Percentiles rank a stretch among this genome's conserved stretches.
These are phyloP conservation scores for Lagodon rhomboides DNA, from an alignment of 2,797 vertebrate species.

Conservation along the genomic window DNA sequence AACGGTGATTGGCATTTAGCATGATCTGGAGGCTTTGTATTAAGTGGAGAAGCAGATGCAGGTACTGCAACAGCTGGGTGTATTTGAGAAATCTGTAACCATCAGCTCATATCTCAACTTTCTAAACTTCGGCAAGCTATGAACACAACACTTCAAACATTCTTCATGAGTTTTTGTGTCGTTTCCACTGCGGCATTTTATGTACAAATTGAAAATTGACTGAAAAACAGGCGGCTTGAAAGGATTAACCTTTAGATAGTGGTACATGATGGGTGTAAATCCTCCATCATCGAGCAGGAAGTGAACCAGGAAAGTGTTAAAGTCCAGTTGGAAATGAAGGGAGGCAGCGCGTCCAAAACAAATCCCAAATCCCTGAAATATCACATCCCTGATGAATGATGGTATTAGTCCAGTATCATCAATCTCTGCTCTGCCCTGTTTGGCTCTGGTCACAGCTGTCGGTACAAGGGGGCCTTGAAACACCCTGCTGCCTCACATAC, in stretches of 20 bases:
- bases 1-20: conserved; percentile 19
- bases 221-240: not conserved
- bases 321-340: conserved; percentile 57
- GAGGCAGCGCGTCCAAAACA: conserved; percentile 59
- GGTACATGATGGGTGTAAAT: conserved; percentile 30
- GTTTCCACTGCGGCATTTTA: not conserved
- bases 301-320: conserved; percentile 52
- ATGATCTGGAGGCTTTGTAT: conserved; percentile 4
- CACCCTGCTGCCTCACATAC: conserved; percentile 44
- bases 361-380: conserved; percentile 65
- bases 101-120: not conserved
- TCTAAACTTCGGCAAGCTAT: not conserved
- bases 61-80: not conserved
- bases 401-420: conserved; percentile 75
- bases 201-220: not conserved
- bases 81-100: not conserved
- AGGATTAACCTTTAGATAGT: conserved; percentile 26
- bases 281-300: conserved; percentile 49
- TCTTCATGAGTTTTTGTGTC: not conserved
- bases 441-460: conserved; percentile 81
- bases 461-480: conserved; percentile 66
- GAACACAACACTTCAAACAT: not conserved
- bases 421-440: conserved; percentile 76
- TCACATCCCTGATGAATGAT: conserved; percentile 75
- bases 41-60: not conserved